A percentile compares a stretch with the other conserved stretches of the same genome.
phyloP scores from a whole-genome alignment of 1,140 invertebrate species.

The Aphelenchoides fujianensis region DNA sequence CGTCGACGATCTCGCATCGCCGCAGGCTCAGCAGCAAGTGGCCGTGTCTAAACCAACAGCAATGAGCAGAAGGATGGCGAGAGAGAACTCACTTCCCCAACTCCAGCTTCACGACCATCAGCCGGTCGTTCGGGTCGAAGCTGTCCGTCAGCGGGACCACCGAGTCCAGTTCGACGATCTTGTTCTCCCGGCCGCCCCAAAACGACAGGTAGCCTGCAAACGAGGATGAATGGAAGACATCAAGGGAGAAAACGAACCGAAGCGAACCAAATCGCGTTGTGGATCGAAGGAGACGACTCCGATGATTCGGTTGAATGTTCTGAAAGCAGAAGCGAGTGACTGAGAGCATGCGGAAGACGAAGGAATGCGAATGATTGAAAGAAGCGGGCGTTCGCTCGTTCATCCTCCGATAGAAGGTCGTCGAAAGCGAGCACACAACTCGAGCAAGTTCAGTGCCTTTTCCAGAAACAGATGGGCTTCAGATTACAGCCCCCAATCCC shows the following conservation, averaged over 20 bases:
- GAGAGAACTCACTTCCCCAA: slow-evolving; percentile 10
- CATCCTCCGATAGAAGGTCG: no score
- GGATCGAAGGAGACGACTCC: slow-evolving; percentile 24
- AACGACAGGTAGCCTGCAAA: slow-evolving; percentile 21
- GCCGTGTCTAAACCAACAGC: not conserved
- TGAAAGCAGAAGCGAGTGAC: not conserved
- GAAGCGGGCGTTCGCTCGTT: no score
- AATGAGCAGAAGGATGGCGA: slow-evolving; percentile 6
- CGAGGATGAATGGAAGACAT: not conserved
- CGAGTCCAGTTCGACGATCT: not conserved
- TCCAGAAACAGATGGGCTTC: no score
- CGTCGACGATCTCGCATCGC: slow-evolving; percentile 11
- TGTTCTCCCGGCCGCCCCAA: slow-evolving; percentile 19
- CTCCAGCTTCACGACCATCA: not conserved
- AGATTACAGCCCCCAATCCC: no score
- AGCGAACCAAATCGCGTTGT: slow-evolving; percentile 15
- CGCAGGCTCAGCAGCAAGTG: not conserved
- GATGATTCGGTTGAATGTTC: slow-evolving; percentile 27
- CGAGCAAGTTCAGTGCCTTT: no score
- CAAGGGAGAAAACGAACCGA: not conserved
- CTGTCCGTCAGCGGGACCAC: slow-evolving; percentile 18
- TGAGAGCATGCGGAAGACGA: no score
- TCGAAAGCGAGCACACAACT: no score
- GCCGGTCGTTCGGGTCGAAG: not conserved
- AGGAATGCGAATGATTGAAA: no score